Evolutionary conservation across 2,888 invertebrate species (phyloP).

Genomic region (Timema cristinae): DNA sequence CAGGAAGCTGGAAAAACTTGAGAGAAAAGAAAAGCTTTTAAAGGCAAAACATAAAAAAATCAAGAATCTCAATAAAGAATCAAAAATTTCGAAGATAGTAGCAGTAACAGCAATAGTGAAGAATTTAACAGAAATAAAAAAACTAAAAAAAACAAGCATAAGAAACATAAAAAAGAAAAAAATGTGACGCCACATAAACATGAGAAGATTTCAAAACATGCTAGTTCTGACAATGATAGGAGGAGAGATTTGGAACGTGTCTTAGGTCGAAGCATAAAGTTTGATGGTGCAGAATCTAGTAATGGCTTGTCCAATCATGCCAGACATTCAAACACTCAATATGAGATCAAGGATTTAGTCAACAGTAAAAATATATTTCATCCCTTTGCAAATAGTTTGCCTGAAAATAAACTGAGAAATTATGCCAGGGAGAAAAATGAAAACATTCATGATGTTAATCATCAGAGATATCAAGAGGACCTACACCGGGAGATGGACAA

Average conservation of each 20-base stretch:
- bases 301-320: too few relatives aligned
- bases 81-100: background rate
- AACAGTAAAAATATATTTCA: too few relatives aligned
- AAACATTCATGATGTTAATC: too few relatives aligned
- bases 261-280: conserved; percentile 20
- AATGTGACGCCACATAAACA: background rate
- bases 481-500: too few relatives aligned
- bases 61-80: conserved; percentile 15
- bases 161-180: conserved; percentile 10
- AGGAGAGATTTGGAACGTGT: conserved; percentile 5
- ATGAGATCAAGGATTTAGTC: too few relatives aligned
- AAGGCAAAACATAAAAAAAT: conserved; percentile 17
- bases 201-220: conserved; percentile 4
- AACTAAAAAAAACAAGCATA: background rate
- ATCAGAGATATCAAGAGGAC: too few relatives aligned
- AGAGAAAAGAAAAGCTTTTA: conserved; percentile 18
- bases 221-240: background rate
- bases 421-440: too few relatives aligned
- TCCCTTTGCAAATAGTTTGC: too few relatives aligned
- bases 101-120: background rate
- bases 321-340: too few relatives aligned
- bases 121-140: background rate
- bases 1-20: conserved; percentile 23
- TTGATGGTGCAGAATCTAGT: conserved; percentile 10
- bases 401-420: too few relatives aligned